Conservation (phyloP, 2,113 vertebrate genomes). For the Phrynosoma blainvillii region DNA sequence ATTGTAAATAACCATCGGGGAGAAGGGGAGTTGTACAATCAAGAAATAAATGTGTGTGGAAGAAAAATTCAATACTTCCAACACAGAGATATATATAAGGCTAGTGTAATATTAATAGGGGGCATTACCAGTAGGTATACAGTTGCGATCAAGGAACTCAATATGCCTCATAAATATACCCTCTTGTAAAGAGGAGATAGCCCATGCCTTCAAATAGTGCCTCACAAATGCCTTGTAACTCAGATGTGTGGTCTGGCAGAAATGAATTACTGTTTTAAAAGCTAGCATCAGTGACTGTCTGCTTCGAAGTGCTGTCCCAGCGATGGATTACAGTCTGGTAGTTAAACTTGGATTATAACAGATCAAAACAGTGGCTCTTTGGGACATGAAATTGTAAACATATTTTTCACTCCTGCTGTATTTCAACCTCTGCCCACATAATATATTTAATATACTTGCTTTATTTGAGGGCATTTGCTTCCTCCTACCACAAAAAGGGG, state of each 20-base stretch:
- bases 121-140: not conserved
- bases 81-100: not conserved
- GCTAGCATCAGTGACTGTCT: not conserved
- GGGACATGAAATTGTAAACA: not conserved
- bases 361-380: not conserved
- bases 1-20: not conserved
- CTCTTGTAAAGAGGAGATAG: conserved; percentile 2
- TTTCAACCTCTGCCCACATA: not conserved
- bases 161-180: not conserved
- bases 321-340: not conserved
- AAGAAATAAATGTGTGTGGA: not conserved
- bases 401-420: not conserved
- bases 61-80: not conserved
- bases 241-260: not conserved
- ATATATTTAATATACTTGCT: not conserved
- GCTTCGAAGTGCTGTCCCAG: not conserved
- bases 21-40: not conserved
- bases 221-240: conserved; percentile 1
- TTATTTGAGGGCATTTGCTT: not conserved
- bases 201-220: not conserved
- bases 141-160: conserved; percentile 4
- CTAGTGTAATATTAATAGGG: not conserved
- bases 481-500: not conserved
- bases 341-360: not conserved
- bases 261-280: conserved; percentile 9